These are phyloP conservation scores for Centropyge bicolor DNA, from an alignment of 2,797 vertebrate species.

Conservation along the genomic window DNA sequence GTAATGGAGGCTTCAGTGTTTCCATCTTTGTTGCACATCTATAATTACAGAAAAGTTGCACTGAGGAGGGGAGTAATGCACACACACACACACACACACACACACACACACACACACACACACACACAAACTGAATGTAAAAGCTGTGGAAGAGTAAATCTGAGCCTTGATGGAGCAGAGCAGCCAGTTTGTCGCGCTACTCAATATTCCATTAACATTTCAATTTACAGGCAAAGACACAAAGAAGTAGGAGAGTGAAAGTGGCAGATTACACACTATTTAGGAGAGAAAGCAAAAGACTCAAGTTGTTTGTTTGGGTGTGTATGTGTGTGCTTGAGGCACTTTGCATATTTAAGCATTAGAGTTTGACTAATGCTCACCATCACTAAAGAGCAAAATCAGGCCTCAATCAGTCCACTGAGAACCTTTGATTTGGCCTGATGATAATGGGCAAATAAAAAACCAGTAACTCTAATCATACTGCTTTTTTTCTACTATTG, in stretches of 20 bases:
- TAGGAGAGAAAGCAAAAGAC: slow-evolving; percentile 16
- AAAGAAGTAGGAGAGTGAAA: slow-evolving; percentile 30
- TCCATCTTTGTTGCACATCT: slow-evolving; percentile 56
- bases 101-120: slow-evolving; percentile 16
- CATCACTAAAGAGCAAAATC: background rate
- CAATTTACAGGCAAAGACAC: slow-evolving; percentile 50
- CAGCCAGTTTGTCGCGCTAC: slow-evolving; percentile 38
- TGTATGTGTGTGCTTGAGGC: background rate
- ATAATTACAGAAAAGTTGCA: slow-evolving; percentile 65
- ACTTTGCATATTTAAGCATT: background rate
- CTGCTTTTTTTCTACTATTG: background rate
- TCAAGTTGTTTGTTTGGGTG: background rate
- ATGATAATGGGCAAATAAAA: background rate
- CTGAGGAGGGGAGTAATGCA: slow-evolving; percentile 28
- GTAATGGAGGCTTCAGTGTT: slow-evolving; percentile 46
- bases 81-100: slow-evolving; percentile 20
- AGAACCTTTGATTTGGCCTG: slow-evolving; percentile 5
- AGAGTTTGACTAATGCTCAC: background rate
- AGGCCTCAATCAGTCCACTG: background rate
- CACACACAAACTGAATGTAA: slow-evolving; percentile 34
- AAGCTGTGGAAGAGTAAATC: slow-evolving; percentile 44
- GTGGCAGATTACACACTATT: slow-evolving; percentile 36
- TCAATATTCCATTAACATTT: slow-evolving; percentile 69
- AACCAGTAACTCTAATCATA: background rate
- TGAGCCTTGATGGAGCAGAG: slow-evolving; percentile 41